Evolutionary conservation across 2,797 vertebrate species (phyloP).

Genomic region (Odontamblyopus rebecca): DNA sequence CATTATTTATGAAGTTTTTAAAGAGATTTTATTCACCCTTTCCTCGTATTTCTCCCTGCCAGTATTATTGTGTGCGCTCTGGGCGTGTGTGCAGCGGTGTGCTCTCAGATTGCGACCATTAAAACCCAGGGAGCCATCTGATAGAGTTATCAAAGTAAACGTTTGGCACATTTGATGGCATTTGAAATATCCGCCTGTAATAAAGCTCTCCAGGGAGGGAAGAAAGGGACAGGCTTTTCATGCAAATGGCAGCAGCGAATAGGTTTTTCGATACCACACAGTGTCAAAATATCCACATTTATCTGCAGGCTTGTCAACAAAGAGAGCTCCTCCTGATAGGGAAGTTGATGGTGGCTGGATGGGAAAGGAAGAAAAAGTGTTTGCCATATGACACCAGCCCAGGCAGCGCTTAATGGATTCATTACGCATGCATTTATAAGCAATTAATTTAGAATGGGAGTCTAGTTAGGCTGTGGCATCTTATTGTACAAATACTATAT

Average conservation of each 20-base stretch:
- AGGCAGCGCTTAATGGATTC: constrained; percentile 63
- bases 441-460: constrained; percentile 32
- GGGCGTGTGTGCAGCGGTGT: constrained; percentile 59
- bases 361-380: constrained; percentile 36
- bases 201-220: constrained; percentile 67
- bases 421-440: constrained; percentile 63
- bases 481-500: constrained; percentile 38
- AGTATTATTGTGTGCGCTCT: constrained; percentile 66
- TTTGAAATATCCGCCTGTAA: constrained; percentile 76
- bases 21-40: constrained; percentile 68
- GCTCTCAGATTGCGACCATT: constrained; percentile 72
- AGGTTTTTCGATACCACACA: constrained; percentile 59
- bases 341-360: constrained; percentile 47
- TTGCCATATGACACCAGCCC: constrained; percentile 43
- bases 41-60: constrained; percentile 60
- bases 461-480: constrained; percentile 32
- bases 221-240: constrained; percentile 63
- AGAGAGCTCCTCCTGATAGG: constrained; percentile 44
- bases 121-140: constrained; percentile 73
- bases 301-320: constrained; percentile 60
- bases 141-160: constrained; percentile 78
- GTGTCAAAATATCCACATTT: constrained; percentile 64
- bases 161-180: constrained; percentile 72
- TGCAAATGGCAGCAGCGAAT: constrained; percentile 60
- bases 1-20: constrained; percentile 77